These are phyloP conservation scores for Arctia plantaginis DNA, from an alignment of 2,888 invertebrate species.

Conservation along the genomic window DNA sequence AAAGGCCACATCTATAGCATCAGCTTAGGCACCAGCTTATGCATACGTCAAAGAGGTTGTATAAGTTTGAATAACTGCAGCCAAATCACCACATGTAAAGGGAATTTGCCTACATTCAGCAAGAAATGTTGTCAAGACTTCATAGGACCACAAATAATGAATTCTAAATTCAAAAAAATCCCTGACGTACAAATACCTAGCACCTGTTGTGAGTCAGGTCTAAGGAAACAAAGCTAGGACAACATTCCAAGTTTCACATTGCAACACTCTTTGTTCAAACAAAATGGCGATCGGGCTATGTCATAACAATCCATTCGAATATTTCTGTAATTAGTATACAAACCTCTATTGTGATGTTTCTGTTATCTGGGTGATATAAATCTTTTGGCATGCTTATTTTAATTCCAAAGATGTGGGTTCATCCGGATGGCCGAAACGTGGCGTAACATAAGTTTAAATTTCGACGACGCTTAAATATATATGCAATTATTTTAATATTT, in stretches of 20 bases:
- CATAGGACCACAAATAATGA: background rate
- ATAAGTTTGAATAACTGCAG: background rate
- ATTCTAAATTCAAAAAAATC: background rate
- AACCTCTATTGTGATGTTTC: conserved; percentile 14
- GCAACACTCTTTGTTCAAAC: conserved; percentile 46
- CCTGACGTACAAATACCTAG: conserved; percentile 2
- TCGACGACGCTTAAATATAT: background rate
- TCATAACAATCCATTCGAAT: conserved; percentile 43
- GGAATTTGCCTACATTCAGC: background rate
- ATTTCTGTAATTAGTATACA: conserved; percentile 45
- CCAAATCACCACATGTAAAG: background rate
- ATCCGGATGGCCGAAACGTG: background rate
- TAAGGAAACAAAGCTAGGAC: conserved; percentile 52
- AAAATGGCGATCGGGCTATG: conserved; percentile 41
- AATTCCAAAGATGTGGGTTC: background rate
- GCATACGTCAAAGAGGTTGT: background rate
- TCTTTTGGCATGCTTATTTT: conserved; percentile 7
- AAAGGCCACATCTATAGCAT: background rate
- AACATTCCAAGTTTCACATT: conserved; percentile 53
- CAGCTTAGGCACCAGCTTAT: background rate
- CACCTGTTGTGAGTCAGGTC: conserved; percentile 48
- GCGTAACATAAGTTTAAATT: background rate
- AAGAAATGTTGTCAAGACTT: background rate
- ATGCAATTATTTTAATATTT: no score
- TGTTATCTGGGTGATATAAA: conserved; percentile 5